Evolutionary conservation across 2,113 vertebrate species (phyloP), one percentile per base, ranked within the genome.

Genomic region (Ophiodon elongatus): DNA sequence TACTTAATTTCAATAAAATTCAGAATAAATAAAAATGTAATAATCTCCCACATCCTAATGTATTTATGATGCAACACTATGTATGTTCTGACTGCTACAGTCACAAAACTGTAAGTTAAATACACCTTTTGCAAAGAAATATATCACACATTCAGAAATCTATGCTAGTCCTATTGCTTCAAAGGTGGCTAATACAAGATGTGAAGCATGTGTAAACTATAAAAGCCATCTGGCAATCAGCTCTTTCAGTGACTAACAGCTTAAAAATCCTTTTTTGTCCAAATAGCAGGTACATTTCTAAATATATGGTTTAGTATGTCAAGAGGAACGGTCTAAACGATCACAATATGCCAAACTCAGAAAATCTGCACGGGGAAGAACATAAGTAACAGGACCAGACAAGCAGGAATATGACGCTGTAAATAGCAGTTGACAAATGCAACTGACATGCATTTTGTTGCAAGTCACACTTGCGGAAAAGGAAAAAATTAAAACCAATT

Each of bases 231-330:
- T 54, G 43, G 65, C 6, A 45, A 52, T 75, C 31, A 25, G 52
- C 52, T 75, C 52, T 63, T 62, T 69, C 21, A 43, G 60, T 70
- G 57, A 70, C 57, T 54, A 33, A 70, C 27, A 23, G 21, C 17
- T 59, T 8, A 52, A 35, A 43, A 75, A 47, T 0, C 1, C 2
- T 50, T 54, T 41, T 54, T 57, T 76, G 10, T 73, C 54, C n/a
- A 73, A 67, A 60, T n/a, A 54, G 33, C 25, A 62, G 33, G 63
- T 52, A 25, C 19, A 54, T 60, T 21, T 62, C 4, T n/a, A 4
- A 15, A 57, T n/a, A 57, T 50, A 43, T 21, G 21, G 59, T 59
- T 37, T 27, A 21, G 21, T 21, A 47, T 13, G 19, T 27, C 31
- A 52, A 1, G 0, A 21, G 45, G 4, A 47, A 31, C 21, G n/a